These are phyloP conservation scores for Rhinoptilus africanus DNA, from an alignment of 2,113 vertebrate species.

Conservation along the genomic window DNA sequence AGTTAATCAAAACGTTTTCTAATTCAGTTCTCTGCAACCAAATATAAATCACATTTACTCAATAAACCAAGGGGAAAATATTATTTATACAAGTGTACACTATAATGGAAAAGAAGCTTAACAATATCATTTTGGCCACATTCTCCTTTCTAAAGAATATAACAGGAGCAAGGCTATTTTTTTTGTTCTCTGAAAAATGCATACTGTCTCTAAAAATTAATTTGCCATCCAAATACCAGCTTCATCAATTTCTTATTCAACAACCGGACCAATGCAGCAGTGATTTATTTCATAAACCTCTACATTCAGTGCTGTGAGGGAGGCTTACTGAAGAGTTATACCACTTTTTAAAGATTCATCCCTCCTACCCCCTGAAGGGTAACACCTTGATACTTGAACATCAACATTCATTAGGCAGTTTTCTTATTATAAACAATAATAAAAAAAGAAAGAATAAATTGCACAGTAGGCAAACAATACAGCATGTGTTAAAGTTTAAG, in stretches of 20 bases:
- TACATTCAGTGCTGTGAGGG: neutral
- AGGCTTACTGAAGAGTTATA: neutral
- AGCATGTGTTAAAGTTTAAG: neutral
- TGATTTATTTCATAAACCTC: neutral
- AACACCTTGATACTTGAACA: neutral
- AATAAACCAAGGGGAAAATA: neutral
- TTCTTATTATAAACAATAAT: neutral
- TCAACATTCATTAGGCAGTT: neutral
- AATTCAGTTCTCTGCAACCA: neutral
- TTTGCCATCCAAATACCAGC: neutral
- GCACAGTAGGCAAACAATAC: neutral
- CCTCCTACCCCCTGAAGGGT: neutral
- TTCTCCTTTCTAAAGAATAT: neutral
- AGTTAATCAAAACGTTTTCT: neutral
- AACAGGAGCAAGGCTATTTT: neutral
- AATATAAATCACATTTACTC: neutral
- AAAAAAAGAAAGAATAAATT: neutral
- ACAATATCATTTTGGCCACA: neutral
- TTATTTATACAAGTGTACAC: neutral
- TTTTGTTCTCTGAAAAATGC: neutral
- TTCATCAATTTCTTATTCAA: neutral
- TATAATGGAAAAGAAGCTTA: neutral
- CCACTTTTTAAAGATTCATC: neutral
- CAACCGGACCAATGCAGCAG: neutral
- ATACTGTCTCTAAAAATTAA: neutral